Conservation (phyloP, 2,797 vertebrate genomes). For the Labeo calbasu region DNA sequence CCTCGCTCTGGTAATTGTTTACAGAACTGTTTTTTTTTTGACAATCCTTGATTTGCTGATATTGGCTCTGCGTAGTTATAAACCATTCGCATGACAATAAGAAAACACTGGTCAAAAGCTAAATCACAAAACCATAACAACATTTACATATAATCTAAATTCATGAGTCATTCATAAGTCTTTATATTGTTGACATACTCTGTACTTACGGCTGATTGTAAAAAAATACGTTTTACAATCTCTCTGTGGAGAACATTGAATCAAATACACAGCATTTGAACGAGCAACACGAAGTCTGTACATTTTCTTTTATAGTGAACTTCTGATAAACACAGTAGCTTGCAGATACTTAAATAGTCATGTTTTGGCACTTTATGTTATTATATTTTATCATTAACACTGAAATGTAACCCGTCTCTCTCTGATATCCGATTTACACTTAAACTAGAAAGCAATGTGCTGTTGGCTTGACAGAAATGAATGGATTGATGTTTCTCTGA, state of each 20-base stretch:
- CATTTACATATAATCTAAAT: conserved; percentile 68
- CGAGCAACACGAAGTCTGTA: conserved; percentile 66
- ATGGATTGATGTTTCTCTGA: conserved; percentile 3
- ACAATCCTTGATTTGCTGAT: conserved; percentile 23
- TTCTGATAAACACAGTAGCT: conserved; percentile 60
- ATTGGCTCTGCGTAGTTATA: neutral
- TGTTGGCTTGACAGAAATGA: neutral
- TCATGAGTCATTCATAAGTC: conserved; percentile 69
- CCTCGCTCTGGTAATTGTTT: neutral
- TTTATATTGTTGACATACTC: conserved; percentile 79
- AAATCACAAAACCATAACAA: conserved; percentile 56
- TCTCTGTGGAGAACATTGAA: conserved; percentile 59
- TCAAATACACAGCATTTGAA: conserved; percentile 57
- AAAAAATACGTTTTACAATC: conserved; percentile 67
- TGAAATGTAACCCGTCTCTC: conserved; percentile 23
- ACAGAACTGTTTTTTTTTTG: conserved; percentile 2
- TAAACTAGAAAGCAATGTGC: conserved; percentile 22
- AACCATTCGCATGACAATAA: conserved; percentile 69
- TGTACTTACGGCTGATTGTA: conserved; percentile 82
- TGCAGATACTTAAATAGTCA: conserved; percentile 56
- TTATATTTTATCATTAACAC: conserved; percentile 8
- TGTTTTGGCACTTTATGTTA: conserved; percentile 59
- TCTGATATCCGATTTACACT: neutral
- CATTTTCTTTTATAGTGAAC: conserved; percentile 63
- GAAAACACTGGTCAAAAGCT: conserved; percentile 59